Evolutionary conservation across 1,140 invertebrate genomes (phyloP).

Genomic region (Meteorus sp.): DNA sequence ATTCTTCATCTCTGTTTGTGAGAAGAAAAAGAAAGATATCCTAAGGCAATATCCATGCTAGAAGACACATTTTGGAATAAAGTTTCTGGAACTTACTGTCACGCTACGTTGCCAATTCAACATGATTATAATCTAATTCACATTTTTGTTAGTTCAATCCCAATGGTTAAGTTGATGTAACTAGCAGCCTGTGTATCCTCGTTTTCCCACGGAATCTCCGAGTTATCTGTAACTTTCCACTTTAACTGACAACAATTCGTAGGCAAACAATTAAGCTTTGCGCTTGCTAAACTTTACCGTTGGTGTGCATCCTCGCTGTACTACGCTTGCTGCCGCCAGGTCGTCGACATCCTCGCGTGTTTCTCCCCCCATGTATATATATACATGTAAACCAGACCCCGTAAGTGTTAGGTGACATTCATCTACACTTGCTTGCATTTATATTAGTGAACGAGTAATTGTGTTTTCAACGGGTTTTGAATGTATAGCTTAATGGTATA

Average conservation of each 20-base stretch:
- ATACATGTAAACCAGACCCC: no score
- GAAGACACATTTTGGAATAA: not conserved
- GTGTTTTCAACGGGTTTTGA: conserved; percentile 25
- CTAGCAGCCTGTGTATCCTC: conserved; percentile 6
- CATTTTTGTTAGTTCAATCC: not conserved
- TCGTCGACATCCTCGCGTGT: conserved; percentile 9
- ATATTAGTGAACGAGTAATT: conserved; percentile 24
- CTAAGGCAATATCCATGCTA: not conserved
- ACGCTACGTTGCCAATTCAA: not conserved
- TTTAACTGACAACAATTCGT: conserved; percentile 53
- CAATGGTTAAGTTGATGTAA: not conserved
- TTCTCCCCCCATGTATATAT: no score
- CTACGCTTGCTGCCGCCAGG: conserved; percentile 25
- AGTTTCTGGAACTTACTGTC: not conserved
- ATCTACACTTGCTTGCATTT: no score
- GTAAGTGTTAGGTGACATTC: no score
- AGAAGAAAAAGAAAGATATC: no score
- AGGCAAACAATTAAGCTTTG: conserved; percentile 52
- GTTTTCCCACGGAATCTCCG: conserved; percentile 25
- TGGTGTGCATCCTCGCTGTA: conserved; percentile 14
- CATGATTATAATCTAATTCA: not conserved
- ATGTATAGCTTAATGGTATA: no score
- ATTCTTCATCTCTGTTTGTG: no score
- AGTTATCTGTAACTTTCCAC: conserved; percentile 55
- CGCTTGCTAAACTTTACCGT: conserved; percentile 36